Evolutionary conservation across 1,140 invertebrate genomes (phyloP), one percentile per base, ranked within the genome.

Genomic region (Saccostrea cuccullata): DNA sequence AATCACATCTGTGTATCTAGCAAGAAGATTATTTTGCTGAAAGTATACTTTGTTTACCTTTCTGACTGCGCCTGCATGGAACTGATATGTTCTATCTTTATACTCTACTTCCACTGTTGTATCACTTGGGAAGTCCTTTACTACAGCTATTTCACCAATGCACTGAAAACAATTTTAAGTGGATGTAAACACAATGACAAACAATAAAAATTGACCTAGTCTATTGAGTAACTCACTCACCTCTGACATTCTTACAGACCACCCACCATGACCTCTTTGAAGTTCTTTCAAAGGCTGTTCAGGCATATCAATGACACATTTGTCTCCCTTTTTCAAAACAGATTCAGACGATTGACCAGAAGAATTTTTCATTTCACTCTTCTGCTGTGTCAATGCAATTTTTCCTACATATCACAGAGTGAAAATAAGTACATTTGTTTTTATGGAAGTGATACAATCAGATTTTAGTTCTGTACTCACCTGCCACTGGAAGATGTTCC

Each of bases 401-500:
- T 58, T 55, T 36, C 36, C 67, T 85, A 55, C 12, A 58, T 60
- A 47, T 4, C 17, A 82, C 9, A 47, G 17, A 82, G 11, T 82
- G 9, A 36, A 47, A 47, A 30, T 23, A 82, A 36, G 20, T 23
- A 15, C 20, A 30, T 82, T 82, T 26, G 2, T n/a, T n/a, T n/a
- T 4, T 30, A 15, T 30, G 15, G 73, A 23, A 82, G 2, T 17
- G 23, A 82, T 36, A 82, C 73, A 30, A 11, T 30, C 9, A 56
- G 64, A 17, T 11, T 58, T 40, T 13, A n/a, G 13, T 13, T 30
- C 30, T 26, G 12, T 55, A 58, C 91, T 96, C 95, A 95, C 97
- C 97, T 89, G 98, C 93, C 12, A 97, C 94, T 13, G 97, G 97
- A 90, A 98, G 96, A 93, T 98, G 98, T 85, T 98, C 97, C 89